Conservation (phyloP, 2,797 vertebrate species). For the Carapus acus region DNA sequence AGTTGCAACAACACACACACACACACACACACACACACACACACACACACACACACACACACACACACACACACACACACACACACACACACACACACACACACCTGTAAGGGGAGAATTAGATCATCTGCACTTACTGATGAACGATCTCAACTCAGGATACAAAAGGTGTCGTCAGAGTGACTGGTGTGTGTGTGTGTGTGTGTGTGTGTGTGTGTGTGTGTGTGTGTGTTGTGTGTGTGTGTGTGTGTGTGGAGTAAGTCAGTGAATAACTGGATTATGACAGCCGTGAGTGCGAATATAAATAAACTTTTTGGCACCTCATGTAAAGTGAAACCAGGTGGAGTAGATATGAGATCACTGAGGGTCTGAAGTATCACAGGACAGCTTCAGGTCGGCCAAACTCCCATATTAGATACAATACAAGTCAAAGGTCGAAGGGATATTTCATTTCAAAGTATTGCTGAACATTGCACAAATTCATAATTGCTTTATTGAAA, state of each 20-base stretch:
- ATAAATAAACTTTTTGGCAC: constrained; percentile 32
- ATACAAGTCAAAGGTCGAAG: not conserved
- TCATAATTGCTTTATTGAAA: too few species aligned
- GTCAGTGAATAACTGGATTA: constrained; percentile 1
- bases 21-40: not conserved
- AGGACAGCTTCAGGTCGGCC: not conserved
- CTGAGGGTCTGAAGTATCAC: not conserved
- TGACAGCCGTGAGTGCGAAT: constrained; percentile 1
- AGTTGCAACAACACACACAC: constrained; percentile 25
- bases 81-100: constrained; percentile 4
- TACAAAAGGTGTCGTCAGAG: constrained; percentile 7
- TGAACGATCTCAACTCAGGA: not conserved
- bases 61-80: constrained; percentile 1
- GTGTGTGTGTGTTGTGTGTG: too few species aligned
- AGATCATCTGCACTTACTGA: constrained; percentile 9
- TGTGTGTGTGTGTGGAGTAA: too few species aligned
- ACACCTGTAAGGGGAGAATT: constrained; percentile 15
- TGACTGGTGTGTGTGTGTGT: constrained; percentile 2
- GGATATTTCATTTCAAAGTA: too few species aligned
- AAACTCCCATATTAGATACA: not conserved
- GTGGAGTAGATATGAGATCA: not conserved
- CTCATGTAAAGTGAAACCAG: constrained; percentile 9
- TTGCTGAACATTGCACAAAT: too few species aligned
- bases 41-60: constrained; percentile 17
- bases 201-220: too few species aligned